A percentile compares a stretch with the other conserved stretches of the same genome.
Evolutionary conservation across 2,113 vertebrate species (phyloP).

Genomic region (Synodontis membranacea): DNA sequence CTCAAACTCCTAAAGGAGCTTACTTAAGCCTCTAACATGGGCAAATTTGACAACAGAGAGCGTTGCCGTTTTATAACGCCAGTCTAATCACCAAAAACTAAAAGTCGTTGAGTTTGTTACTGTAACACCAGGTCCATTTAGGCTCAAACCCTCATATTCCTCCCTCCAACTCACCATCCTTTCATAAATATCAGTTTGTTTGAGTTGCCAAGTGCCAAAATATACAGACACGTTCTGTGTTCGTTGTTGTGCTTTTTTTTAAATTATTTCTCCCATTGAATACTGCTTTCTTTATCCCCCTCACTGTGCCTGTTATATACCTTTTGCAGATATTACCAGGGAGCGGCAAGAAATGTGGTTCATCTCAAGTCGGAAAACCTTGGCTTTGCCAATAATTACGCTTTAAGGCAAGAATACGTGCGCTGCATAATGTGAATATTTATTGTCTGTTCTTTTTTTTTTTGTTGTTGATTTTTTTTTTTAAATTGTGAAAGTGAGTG

Average conservation of each 20-base stretch:
- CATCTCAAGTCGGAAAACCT: conserved; percentile 64
- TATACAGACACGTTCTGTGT: conserved; percentile 79
- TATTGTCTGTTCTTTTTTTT: conserved; percentile 50
- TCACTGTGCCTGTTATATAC: conserved; percentile 59
- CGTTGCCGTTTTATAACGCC: conserved; percentile 66
- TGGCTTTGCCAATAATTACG: conserved; percentile 67
- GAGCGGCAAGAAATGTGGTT: conserved; percentile 58
- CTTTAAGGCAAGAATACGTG: conserved; percentile 83
- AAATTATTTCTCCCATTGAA: conserved; percentile 51
- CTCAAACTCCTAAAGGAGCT: conserved; percentile 59
- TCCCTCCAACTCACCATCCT: conserved; percentile 26
- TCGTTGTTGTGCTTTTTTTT: conserved; percentile 60
- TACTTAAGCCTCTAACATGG: conserved; percentile 70
- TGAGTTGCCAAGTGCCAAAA: conserved; percentile 91
- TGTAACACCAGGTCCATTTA: conserved; percentile 60
- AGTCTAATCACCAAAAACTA: conserved; percentile 69
- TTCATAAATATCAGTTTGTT: conserved; percentile 53
- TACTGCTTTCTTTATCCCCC: conserved; percentile 56
- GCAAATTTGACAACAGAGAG: conserved; percentile 79
- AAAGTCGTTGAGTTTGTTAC: conserved; percentile 55
- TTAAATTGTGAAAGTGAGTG: conserved; percentile 54
- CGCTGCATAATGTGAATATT: conserved; percentile 83
- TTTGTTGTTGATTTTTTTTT: conserved; percentile 46
- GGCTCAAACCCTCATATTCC: conserved; percentile 48
- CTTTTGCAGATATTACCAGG: conserved; percentile 68